These are phyloP conservation scores for Myzus persicae DNA, from an alignment of 1,140 invertebrate genomes.

Conservation along the genomic window DNA sequence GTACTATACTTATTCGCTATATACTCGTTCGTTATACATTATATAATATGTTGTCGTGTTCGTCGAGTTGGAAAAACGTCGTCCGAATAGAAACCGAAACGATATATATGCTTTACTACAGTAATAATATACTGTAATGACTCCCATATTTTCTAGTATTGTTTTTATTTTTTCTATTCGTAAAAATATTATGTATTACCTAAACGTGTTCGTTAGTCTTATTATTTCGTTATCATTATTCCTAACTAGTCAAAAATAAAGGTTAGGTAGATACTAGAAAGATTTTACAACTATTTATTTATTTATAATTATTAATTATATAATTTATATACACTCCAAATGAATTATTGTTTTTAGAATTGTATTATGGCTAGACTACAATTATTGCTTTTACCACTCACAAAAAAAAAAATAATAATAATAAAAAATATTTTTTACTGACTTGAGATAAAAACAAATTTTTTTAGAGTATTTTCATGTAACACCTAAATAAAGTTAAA, in stretches of 20 bases:
- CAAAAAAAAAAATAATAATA: no score
- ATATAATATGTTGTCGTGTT: slow-evolving; percentile 16
- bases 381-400: no score
- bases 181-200: slow-evolving; percentile 1
- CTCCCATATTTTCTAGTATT: slow-evolving; percentile 7
- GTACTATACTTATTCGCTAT: neutral
- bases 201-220: neutral
- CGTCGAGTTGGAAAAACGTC: slow-evolving; percentile 22
- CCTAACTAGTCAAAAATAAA: neutral
- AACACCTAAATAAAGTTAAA: no score
- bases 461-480: no score
- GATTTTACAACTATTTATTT: neutral
- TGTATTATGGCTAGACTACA: no score
- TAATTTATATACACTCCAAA: no score
- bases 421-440: no score
- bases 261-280: neutral
- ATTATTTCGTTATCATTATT: neutral
- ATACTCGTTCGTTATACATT: neutral
- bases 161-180: neutral
- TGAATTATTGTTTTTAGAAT: no score
- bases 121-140: neutral
- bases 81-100: neutral
- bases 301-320: no score
- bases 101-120: neutral
- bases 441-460: no score